Evolutionary conservation across 2,888 invertebrate species (phyloP).

Genomic region (Apotomis betuletana): DNA sequence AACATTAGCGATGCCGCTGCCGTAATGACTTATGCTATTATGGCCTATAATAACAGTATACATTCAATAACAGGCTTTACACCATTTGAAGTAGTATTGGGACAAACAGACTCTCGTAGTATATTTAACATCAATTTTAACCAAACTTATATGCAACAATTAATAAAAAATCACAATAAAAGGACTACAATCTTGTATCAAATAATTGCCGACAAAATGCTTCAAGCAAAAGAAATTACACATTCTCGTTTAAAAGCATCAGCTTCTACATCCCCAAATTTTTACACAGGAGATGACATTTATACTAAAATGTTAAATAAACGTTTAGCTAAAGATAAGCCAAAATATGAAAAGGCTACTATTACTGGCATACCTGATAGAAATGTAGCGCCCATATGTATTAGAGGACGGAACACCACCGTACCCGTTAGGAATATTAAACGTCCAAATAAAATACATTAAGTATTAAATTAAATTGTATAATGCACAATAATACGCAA

Average conservation of each 20-base stretch:
- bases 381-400: conserved; percentile 6
- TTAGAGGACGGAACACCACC: conserved; percentile 5
- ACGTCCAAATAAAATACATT: conserved; percentile 1
- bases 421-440: conserved; percentile 5
- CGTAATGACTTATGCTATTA: conserved; percentile 15
- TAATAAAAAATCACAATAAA: conserved; percentile 3
- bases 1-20: background rate
- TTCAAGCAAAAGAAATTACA: background rate
- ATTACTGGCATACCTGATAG: background rate
- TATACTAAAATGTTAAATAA: conserved; percentile 14
- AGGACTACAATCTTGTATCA: background rate
- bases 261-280: background rate
- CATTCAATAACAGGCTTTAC: conserved; percentile 19
- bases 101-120: conserved; percentile 3
- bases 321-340: conserved; percentile 10
- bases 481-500: background rate
- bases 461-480: background rate
- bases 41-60: conserved; percentile 15
- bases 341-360: conserved; percentile 13
- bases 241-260: background rate
- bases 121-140: conserved; percentile 3
- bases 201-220: background rate
- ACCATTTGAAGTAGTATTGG: conserved; percentile 11
- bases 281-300: conserved; percentile 2
- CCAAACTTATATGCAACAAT: conserved; percentile 13